phyloP scores from a whole-genome alignment of 2,888 invertebrate species.

The Gastrophysa polygoni region DNA sequence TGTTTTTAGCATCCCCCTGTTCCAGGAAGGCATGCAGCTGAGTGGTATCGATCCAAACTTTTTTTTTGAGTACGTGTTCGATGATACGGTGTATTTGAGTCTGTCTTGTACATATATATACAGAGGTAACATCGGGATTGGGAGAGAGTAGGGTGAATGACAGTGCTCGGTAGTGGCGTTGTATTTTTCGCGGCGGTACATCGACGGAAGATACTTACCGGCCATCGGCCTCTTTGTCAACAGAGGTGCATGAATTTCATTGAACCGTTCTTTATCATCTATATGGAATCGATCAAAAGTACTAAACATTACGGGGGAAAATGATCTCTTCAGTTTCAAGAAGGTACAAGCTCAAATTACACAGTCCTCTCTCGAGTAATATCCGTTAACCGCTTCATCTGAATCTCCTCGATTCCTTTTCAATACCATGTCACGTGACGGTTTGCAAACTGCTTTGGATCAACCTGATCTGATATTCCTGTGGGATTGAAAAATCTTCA shows the following conservation, averaged over 20 bases:
- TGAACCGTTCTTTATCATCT: neutral
- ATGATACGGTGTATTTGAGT: neutral
- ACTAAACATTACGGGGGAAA: no score
- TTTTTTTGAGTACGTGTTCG: neutral
- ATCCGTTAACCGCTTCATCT: no score
- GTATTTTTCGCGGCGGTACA: conserved; percentile 50
- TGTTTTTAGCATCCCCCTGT: neutral
- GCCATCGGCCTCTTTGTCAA: conserved; percentile 45
- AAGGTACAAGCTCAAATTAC: no score
- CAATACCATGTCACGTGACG: no score
- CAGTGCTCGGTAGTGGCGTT: conserved; percentile 57
- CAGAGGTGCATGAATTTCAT: conserved; percentile 45
- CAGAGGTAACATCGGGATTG: conserved; percentile 27
- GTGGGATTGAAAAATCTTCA: no score
- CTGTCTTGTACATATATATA: neutral
- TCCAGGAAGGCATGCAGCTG: neutral
- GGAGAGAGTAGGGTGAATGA: conserved; percentile 47
- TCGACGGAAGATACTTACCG: conserved; percentile 45
- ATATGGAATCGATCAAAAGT: conserved; percentile 6
- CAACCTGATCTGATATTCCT: no score
- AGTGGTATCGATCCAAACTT: neutral
- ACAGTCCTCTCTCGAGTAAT: no score
- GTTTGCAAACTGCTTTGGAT: no score
- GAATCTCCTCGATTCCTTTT: no score
- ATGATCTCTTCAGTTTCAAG: no score